A percentile compares a stretch with the other conserved stretches of the same genome.
phyloP scores from a whole-genome alignment of 2,888 invertebrate genomes.

The Euplexia lucipara region DNA sequence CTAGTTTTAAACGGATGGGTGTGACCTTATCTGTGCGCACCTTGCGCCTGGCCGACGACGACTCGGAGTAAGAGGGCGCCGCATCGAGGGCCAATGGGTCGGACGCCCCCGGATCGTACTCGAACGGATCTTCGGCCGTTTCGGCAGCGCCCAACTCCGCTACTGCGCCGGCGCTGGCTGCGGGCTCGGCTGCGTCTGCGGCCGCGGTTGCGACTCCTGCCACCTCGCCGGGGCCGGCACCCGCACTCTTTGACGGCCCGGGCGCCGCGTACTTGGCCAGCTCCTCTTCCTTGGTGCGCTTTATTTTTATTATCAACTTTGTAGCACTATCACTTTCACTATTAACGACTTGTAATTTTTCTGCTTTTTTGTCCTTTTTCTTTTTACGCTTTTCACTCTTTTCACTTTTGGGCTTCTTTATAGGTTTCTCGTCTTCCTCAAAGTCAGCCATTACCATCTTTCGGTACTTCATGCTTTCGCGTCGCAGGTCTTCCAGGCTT shows the following conservation, averaged over 20 bases:
- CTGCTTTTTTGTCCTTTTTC: slow-evolving; percentile 90
- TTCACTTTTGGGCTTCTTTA: slow-evolving; percentile 84
- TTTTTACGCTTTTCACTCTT: slow-evolving; percentile 82
- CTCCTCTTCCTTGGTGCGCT: slow-evolving; percentile 85
- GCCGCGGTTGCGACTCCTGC: slow-evolving; percentile 12
- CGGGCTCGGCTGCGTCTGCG: not conserved
- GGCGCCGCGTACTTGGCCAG: not conserved
- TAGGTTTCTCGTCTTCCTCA: slow-evolving; percentile 92
- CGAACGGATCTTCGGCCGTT: slow-evolving; percentile 84
- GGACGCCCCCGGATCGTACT: slow-evolving; percentile 86
- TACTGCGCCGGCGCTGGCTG: slow-evolving; percentile 70
- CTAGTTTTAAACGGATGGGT: slow-evolving; percentile 96
- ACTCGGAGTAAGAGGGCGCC: slow-evolving; percentile 82
- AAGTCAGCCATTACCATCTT: slow-evolving; percentile 96
- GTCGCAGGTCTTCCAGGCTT: slow-evolving; percentile 94
- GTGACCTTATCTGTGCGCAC: slow-evolving; percentile 93
- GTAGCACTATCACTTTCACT: slow-evolving; percentile 92
- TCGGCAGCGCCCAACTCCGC: slow-evolving; percentile 71
- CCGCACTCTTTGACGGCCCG: not conserved
- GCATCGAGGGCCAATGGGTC: slow-evolving; percentile 77
- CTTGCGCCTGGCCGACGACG: slow-evolving; percentile 87
- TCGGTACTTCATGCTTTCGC: slow-evolving; percentile 97
- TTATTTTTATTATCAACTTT: slow-evolving; percentile 95
- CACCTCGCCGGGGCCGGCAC: not conserved
- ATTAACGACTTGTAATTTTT: slow-evolving; percentile 88